These are phyloP conservation scores for Rhopalosiphum padi DNA, from an alignment of 1,140 invertebrate species.

Conservation along the genomic window DNA sequence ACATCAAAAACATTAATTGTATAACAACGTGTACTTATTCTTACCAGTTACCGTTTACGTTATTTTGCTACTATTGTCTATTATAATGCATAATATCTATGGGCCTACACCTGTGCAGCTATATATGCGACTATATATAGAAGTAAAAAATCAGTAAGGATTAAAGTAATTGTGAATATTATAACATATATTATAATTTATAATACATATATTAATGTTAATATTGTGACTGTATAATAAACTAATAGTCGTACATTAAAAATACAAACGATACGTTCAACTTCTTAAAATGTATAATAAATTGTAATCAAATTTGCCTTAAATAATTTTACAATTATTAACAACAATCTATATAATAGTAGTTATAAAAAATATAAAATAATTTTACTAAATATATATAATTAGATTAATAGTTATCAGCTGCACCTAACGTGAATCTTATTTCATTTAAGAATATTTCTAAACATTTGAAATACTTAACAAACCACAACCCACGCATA, in stretches of 20 bases:
- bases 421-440: neutral
- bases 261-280: neutral
- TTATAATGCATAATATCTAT: neutral
- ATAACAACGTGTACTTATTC: neutral
- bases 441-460: neutral
- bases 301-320: neutral
- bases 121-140: neutral
- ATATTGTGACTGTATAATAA: too few species aligned
- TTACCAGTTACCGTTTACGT: neutral
- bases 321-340: neutral
- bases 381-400: neutral
- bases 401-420: neutral
- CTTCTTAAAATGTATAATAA: neutral
- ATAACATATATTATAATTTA: too few species aligned
- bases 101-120: neutral
- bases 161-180: neutral
- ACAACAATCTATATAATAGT: neutral
- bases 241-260: neutral
- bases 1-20: neutral
- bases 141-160: neutral
- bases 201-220: too few species aligned
- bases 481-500: neutral
- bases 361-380: too few species aligned
- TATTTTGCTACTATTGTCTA: neutral
- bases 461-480: conserved; percentile 3